Percentiles rank a stretch among this genome's conserved stretches.
Evolutionary conservation across 2,888 invertebrate species (phyloP).

Genomic region (Dendrolimus houi): DNA sequence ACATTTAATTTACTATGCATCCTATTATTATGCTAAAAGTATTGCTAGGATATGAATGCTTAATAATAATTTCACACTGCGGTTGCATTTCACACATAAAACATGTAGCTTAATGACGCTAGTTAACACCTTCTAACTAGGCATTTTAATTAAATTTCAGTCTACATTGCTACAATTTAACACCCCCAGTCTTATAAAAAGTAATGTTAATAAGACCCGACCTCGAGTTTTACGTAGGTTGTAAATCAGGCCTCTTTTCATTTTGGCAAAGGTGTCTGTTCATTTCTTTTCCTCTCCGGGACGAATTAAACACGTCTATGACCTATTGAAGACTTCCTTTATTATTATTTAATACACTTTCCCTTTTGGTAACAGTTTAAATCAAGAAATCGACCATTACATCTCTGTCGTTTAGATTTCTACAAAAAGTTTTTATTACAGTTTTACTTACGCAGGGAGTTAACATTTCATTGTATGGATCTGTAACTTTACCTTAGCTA

Average conservation of each 20-base stretch:
- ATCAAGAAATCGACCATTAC: too few species aligned
- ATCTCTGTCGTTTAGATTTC: too few species aligned
- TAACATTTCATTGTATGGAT: conserved; percentile 3
- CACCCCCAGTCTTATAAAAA: conserved; percentile 65
- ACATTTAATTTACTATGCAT: too few species aligned
- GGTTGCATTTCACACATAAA: conserved; percentile 29
- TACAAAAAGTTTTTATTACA: too few species aligned
- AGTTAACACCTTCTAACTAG: conserved; percentile 61
- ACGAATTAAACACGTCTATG: conserved; percentile 64
- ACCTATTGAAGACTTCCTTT: conserved; percentile 44
- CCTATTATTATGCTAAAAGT: conserved; percentile 3
- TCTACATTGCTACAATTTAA: conserved; percentile 68
- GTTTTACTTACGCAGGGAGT: too few species aligned
- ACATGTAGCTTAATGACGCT: conserved; percentile 44
- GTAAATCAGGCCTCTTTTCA: conserved; percentile 70
- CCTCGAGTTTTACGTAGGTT: conserved; percentile 54
- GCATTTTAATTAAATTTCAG: conserved; percentile 70
- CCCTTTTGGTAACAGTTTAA: too few species aligned
- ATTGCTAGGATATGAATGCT: conserved; percentile 11
- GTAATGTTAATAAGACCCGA: conserved; percentile 71
- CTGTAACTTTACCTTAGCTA: conserved; percentile 32
- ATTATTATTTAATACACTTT: conserved; percentile 6
- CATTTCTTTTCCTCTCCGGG: conserved; percentile 58
- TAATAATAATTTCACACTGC: conserved; percentile 14
- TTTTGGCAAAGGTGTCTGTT: conserved; percentile 63